These are phyloP conservation scores for Protaetia brevitarsis DNA, from an alignment of 1,140 invertebrate genomes.

Conservation along the genomic window DNA sequence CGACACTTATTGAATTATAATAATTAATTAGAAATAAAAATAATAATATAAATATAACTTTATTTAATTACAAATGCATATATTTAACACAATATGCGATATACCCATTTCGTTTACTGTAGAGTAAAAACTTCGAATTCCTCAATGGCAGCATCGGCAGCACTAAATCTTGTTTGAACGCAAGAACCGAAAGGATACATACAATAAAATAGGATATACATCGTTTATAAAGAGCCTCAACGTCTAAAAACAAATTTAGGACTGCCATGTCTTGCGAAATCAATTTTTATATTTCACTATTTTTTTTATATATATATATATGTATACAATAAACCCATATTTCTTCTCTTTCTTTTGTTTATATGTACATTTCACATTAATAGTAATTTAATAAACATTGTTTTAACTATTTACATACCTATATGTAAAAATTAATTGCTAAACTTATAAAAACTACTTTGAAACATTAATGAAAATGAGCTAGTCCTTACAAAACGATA, in stretches of 20 bases:
- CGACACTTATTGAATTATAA: no score
- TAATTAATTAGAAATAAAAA: no score
- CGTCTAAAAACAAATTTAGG: no score
- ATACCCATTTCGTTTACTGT: no score
- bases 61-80: no score
- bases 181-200: neutral
- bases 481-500: constrained; percentile 21
- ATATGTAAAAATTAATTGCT: constrained; percentile 10
- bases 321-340: neutral
- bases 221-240: no score
- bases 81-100: no score
- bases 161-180: constrained; percentile 1
- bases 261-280: neutral
- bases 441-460: constrained; percentile 18
- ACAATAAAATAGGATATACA: neutral
- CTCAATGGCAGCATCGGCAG: constrained; percentile 20
- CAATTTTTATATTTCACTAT: neutral
- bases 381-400: neutral
- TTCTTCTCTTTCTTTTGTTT: neutral
- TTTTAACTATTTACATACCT: constrained; percentile 22
- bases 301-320: constrained; percentile 8
- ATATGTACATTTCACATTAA: constrained; percentile 26
- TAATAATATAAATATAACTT: no score
- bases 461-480: constrained; percentile 14
- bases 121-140: no score